A percentile compares a stretch with the other conserved stretches of the same genome.
Conservation (phyloP, 2,888 invertebrate species). For the Deilephila elpenor region DNA sequence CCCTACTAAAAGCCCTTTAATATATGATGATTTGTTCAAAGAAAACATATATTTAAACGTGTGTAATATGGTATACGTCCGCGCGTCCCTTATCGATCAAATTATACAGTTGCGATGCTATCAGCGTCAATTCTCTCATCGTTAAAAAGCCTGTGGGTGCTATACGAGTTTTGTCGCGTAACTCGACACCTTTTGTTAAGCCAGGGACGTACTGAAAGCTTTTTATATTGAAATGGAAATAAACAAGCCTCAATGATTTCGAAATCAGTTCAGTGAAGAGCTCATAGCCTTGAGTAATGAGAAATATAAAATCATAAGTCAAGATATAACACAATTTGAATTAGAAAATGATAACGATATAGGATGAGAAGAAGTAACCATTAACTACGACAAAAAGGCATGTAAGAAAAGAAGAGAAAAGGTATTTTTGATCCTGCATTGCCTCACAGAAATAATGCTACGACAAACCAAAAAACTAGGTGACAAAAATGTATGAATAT, state of each 20-base stretch:
- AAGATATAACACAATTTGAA: too few relatives aligned
- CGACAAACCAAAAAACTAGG: too few relatives aligned
- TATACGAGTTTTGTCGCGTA: conserved; percentile 73
- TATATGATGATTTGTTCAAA: not conserved
- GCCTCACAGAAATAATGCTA: too few relatives aligned
- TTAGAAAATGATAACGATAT: too few relatives aligned
- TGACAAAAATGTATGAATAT: too few relatives aligned
- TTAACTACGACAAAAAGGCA: too few relatives aligned
- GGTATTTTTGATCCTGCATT: too few relatives aligned
- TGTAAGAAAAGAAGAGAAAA: too few relatives aligned
- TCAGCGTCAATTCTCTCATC: conserved; percentile 67
- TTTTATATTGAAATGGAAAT: not conserved
- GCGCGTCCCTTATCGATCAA: conserved; percentile 56
- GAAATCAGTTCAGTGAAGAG: too few relatives aligned
- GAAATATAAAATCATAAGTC: too few relatives aligned
- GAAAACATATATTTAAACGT: conserved; percentile 7
- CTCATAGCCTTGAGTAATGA: too few relatives aligned
- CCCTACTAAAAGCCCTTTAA: not conserved
- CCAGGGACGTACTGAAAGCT: conserved; percentile 42
- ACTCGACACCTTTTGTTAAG: conserved; percentile 66
- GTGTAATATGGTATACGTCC: conserved; percentile 30
- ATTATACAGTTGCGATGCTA: conserved; percentile 65
- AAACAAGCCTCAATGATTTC: not conserved
- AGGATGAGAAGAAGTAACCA: too few relatives aligned
- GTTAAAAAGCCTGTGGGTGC: conserved; percentile 66